Percentiles rank a stretch among this genome's conserved stretches.
Evolutionary conservation across 2,113 vertebrate species (phyloP).

Genomic region (Apaloderma vittatum): DNA sequence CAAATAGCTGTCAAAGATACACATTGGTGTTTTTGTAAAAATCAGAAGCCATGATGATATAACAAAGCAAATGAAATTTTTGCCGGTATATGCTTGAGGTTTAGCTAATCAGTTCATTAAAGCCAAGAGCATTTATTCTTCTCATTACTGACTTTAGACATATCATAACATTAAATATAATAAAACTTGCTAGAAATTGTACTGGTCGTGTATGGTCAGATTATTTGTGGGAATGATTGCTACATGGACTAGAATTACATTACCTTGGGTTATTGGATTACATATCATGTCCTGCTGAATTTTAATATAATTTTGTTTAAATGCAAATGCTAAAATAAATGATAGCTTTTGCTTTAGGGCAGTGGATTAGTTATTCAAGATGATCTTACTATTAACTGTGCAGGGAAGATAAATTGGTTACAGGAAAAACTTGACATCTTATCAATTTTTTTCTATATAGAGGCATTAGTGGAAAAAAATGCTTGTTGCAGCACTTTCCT

Average conservation of each 20-base stretch:
- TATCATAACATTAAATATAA: conserved; percentile 44
- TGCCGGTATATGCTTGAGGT: neutral
- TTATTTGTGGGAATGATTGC: conserved; percentile 57
- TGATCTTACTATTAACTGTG: conserved; percentile 52
- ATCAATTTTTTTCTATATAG: conserved; percentile 63
- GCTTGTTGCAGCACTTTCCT: conserved; percentile 41
- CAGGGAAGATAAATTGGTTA: conserved; percentile 32
- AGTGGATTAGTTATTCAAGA: conserved; percentile 39
- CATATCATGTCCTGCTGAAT: conserved; percentile 49
- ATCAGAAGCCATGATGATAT: neutral
- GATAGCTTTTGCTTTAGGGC: conserved; percentile 36
- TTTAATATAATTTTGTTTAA: conserved; percentile 69
- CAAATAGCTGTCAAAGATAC: neutral
- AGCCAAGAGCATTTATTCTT: conserved; percentile 3
- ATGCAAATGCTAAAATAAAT: conserved; percentile 75
- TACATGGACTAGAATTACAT: neutral
- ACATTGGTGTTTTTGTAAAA: neutral
- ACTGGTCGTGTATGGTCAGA: neutral
- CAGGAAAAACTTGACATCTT: conserved; percentile 54
- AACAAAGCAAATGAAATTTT: conserved; percentile 26
- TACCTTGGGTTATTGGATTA: conserved; percentile 13
- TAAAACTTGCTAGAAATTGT: conserved; percentile 29
- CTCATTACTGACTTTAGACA: neutral
- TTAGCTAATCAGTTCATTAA: conserved; percentile 22
- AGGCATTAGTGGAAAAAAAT: conserved; percentile 51